phyloP scores from a whole-genome alignment of 2,888 invertebrate genomes.

The Tribolium freemani region DNA sequence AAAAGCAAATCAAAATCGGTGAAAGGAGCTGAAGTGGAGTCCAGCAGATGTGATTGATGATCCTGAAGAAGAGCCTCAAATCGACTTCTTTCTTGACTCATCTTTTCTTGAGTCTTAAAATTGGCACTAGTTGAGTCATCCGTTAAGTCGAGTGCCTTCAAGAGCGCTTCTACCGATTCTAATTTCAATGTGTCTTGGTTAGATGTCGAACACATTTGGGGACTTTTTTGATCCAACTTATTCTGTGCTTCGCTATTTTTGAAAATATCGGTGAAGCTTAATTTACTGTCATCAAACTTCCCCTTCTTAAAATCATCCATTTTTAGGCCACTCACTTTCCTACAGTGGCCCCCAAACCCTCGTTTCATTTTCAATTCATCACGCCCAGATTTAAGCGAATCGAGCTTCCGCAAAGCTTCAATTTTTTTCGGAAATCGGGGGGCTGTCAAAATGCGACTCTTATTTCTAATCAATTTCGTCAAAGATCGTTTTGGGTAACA shows the following conservation, averaged over 20 bases:
- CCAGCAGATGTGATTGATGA: neutral
- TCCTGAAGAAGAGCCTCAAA: neutral
- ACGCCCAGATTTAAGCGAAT: neutral
- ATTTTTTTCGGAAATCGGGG: conserved; percentile 6
- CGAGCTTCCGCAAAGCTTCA: neutral
- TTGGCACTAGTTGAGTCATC: neutral
- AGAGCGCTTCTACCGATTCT: neutral
- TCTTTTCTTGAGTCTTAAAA: neutral
- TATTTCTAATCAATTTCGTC: conserved; percentile 3
- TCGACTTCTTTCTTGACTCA: neutral
- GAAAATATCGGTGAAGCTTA: neutral
- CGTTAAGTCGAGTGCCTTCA: conserved; percentile 5
- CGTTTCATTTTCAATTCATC: neutral
- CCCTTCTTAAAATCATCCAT: neutral
- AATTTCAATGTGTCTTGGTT: neutral
- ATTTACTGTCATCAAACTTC: neutral
- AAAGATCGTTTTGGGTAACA: neutral
- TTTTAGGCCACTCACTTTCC: neutral
- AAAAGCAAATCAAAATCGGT: conserved; percentile 9
- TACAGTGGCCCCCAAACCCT: neutral
- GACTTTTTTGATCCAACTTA: neutral
- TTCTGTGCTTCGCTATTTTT: neutral
- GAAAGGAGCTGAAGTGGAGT: conserved; percentile 10
- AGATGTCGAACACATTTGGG: neutral
- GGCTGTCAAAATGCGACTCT: neutral